phyloP scores from a whole-genome alignment of 1,140 invertebrate genomes.

The Pseudomyrmex pallidus region DNA sequence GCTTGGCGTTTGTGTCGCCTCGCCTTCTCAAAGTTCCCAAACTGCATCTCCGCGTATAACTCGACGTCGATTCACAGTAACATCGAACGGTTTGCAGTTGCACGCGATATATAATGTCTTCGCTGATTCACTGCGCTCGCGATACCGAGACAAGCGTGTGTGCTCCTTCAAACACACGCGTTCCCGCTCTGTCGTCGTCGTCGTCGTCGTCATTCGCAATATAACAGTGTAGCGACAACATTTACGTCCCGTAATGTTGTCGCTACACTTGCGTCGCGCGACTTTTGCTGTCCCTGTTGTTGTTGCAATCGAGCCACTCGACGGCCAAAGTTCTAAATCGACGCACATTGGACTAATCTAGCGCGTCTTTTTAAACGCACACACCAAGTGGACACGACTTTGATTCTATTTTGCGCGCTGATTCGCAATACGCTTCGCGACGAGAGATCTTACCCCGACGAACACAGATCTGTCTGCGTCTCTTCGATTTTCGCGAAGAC shows the following conservation, averaged over 20 bases:
- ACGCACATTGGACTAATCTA: background rate
- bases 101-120: background rate
- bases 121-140: slow-evolving; percentile 36
- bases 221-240: background rate
- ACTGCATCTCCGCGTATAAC: background rate
- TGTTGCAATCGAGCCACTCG: background rate
- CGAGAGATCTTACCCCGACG: background rate
- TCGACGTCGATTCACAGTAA: slow-evolving; percentile 7
- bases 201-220: background rate
- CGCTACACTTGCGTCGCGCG: background rate
- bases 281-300: background rate
- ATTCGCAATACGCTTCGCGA: background rate
- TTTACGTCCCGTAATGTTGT: background rate
- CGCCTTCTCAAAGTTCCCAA: slow-evolving; percentile 2
- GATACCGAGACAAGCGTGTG: background rate
- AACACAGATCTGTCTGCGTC: background rate
- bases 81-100: background rate
- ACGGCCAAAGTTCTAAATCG: slow-evolving; percentile 10
- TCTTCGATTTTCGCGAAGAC: background rate
- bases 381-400: background rate
- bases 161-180: background rate
- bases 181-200: background rate
- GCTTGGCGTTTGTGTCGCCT: background rate
- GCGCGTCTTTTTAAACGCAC: background rate
- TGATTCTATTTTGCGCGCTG: slow-evolving; percentile 6